Percentiles rank a stretch among this genome's conserved stretches.
Evolutionary conservation across 2,113 vertebrate genomes (phyloP).

Genomic region (human (Homo sapiens)): DNA sequence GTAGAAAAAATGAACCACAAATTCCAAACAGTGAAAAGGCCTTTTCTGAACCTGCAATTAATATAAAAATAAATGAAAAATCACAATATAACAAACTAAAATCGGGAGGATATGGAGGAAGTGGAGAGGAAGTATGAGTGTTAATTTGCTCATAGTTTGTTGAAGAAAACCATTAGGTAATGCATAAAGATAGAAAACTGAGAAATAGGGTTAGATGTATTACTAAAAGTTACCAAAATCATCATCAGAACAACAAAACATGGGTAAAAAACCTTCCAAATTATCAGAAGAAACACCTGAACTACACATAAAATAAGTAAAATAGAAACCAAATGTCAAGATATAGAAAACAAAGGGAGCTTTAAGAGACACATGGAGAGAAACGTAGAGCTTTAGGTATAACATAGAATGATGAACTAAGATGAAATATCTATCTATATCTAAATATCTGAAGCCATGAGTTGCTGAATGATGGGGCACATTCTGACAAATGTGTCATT

Average conservation of each 20-base stretch:
- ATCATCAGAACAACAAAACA: background rate
- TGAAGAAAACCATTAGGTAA: background rate
- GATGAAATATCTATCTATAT: background rate
- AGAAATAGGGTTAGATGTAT: background rate
- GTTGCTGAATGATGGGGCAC: background rate
- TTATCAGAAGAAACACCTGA: background rate
- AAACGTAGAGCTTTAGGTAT: background rate
- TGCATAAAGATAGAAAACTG: background rate
- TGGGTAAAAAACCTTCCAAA: background rate
- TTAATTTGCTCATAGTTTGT: conserved; percentile 6
- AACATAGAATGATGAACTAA: background rate
- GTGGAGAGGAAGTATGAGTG: background rate
- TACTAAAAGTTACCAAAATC: background rate
- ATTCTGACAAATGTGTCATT: background rate
- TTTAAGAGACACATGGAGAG: background rate
- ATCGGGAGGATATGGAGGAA: background rate
- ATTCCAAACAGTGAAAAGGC: background rate
- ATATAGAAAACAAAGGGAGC: background rate
- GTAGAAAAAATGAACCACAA: background rate
- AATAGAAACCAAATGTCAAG: background rate
- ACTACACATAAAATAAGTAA: background rate
- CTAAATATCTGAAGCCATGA: background rate
- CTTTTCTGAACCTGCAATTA: background rate
- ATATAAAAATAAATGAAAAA: conserved; percentile 21
- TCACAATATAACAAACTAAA: background rate